Base-by-base conservation (phyloP, 1,140 invertebrate species). In the Drosophila truncata region DNA sequence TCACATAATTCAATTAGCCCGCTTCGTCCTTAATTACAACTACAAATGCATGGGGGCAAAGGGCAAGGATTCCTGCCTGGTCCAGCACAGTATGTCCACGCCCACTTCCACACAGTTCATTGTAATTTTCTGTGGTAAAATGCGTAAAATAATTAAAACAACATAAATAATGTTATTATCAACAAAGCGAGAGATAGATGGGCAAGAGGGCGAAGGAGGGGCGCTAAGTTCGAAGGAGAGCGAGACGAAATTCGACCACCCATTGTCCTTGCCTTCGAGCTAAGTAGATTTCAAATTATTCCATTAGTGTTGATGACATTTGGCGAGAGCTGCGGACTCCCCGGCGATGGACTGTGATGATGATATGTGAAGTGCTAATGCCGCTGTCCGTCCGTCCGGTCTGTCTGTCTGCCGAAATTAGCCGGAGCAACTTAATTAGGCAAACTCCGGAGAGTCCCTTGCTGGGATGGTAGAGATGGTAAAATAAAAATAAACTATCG, bases 211-310 rank as follows among this genome's bases (percentile, higher is more conserved):
- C n/a, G 25, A 6, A 13, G 55, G 14, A 7, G 37, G 25, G 29
- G 20, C 27, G 33, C 23, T 14, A 42, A 33, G 57, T 65, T 33
- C 23, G 20, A 13, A 29, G 50, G 29, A 39, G 41, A 37, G 27
- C 4, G 52, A 55, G 16, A 16, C 27, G 0, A 27, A 44, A 37
- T 69, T 67, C 42, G 63, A 67, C 69, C 70, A 39, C 69, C 54
- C 59, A 73, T 79, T 80, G 76, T 71, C 77, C 75, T 63, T 77
- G 76, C 65, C 49, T 44, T 52, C 23, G 46, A 61, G 72, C 84
- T 90, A 90, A 90, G 85, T 90, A 90, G 86, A 90, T 90, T 90
- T 90, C 70, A 90, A 90, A 90, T 91, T 90, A 90, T 90, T 90
- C 81, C 86, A 90, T 90, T 90, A 90, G 86, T 82, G 75, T 35